Evolutionary conservation across 2,888 invertebrate species (phyloP).

Genomic region (Coenonympha glycerion): DNA sequence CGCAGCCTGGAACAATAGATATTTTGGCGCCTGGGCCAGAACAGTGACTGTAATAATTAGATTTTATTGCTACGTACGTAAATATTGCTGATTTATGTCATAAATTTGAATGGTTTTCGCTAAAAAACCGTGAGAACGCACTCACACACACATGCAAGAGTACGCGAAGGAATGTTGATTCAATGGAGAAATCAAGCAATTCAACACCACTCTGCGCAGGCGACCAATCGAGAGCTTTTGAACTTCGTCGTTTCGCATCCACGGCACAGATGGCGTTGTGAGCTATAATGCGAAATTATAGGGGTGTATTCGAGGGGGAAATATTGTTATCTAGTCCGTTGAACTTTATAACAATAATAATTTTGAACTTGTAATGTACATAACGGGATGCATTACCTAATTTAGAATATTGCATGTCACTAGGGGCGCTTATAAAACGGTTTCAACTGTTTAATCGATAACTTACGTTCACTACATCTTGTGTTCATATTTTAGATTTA

Average conservation of each 20-base stretch:
- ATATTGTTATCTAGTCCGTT: slow-evolving; percentile 27
- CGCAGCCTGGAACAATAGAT: slow-evolving; percentile 48
- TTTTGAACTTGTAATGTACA: slow-evolving; percentile 17
- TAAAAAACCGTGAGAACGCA: slow-evolving; percentile 59
- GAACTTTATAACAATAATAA: slow-evolving; percentile 20
- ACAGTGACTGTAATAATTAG: slow-evolving; percentile 25
- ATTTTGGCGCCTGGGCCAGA: slow-evolving; percentile 32
- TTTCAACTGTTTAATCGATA: slow-evolving; percentile 33
- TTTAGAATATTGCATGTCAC: background rate
- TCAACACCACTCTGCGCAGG: slow-evolving; percentile 53
- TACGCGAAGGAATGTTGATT: slow-evolving; percentile 75
- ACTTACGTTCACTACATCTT: slow-evolving; percentile 5
- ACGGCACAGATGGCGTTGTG: slow-evolving; percentile 57
- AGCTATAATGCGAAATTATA: slow-evolving; percentile 27
- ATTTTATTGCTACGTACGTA: slow-evolving; percentile 25
- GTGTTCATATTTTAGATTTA: background rate
- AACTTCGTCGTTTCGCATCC: slow-evolving; percentile 45
- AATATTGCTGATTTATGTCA: slow-evolving; percentile 46
- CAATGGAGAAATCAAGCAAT: slow-evolving; percentile 74
- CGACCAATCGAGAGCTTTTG: slow-evolving; percentile 64
- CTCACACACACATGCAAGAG: slow-evolving; percentile 59
- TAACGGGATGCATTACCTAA: background rate
- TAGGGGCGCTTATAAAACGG: background rate
- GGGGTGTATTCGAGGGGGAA: slow-evolving; percentile 39
- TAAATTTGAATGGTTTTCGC: slow-evolving; percentile 33